phyloP scores from a whole-genome alignment of 2,113 vertebrate genomes.

The Cisticola juncidis region DNA sequence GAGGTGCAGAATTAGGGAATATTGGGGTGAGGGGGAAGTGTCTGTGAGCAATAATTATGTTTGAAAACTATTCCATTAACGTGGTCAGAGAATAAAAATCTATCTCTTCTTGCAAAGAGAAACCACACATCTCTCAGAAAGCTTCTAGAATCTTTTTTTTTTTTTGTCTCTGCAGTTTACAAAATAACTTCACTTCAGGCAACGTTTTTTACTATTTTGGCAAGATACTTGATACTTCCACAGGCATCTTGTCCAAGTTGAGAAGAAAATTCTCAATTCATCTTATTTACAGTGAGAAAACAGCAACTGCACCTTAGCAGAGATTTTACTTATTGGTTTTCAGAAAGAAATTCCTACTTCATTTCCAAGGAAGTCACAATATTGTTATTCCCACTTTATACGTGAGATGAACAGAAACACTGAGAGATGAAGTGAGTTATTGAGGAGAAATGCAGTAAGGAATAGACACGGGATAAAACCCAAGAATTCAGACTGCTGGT shows the following conservation, averaged over 20 bases:
- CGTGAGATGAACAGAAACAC: not conserved
- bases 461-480: not conserved
- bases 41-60: not conserved
- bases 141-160: not conserved
- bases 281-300: not conserved
- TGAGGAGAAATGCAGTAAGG: not conserved
- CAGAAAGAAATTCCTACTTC: not conserved
- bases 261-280: not conserved
- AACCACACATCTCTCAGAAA: not conserved
- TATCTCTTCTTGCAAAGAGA: not conserved
- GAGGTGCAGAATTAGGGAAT: not conserved
- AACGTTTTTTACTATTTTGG: not conserved
- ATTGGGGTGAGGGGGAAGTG: rapidly evolving
- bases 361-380: not conserved
- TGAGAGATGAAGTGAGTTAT: not conserved
- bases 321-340: not conserved
- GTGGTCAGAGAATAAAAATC: not conserved
- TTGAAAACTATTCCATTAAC: not conserved
- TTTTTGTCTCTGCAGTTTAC: not conserved
- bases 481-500: not conserved
- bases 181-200: not conserved
- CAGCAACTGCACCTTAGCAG: not conserved
- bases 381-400: not conserved
- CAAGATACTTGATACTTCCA: not conserved
- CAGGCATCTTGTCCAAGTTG: not conserved